Evolutionary conservation across 2,113 vertebrate species (phyloP).

Genomic region (Poecilia latipinna): DNA sequence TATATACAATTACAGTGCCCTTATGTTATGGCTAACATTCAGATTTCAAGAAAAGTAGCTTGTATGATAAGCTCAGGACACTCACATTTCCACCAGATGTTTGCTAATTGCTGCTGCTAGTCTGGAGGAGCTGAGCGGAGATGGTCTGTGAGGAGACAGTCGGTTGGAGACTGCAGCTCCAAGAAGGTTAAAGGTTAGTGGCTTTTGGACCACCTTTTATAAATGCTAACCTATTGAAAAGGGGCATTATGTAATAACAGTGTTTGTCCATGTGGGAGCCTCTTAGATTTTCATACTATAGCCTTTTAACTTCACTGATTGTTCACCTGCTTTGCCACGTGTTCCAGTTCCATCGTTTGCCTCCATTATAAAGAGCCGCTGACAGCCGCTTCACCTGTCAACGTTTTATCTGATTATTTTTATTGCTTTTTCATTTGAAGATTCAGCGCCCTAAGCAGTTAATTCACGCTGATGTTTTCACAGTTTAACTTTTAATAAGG

Average conservation of each 20-base stretch:
- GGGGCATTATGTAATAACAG: too few species aligned
- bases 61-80: too few species aligned
- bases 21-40: background rate
- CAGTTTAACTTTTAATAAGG: conserved; percentile 1
- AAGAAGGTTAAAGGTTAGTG: too few species aligned
- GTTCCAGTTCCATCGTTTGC: background rate
- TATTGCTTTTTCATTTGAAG: background rate
- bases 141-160: too few species aligned
- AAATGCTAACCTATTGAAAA: too few species aligned
- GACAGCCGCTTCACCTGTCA: background rate
- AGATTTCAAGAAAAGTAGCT: background rate
- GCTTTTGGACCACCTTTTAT: background rate
- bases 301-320: background rate
- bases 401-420: background rate
- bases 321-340: background rate
- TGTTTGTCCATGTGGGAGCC: too few species aligned
- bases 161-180: too few species aligned
- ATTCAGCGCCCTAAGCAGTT: background rate
- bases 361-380: background rate
- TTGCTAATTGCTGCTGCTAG: too few species aligned
- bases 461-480: conserved; percentile 1
- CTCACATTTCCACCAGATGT: too few species aligned
- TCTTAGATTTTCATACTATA: background rate
- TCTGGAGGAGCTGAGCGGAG: too few species aligned
- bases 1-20: background rate